Base-by-base conservation (phyloP, 1,140 invertebrate species). In the Macrotrachela quadricornifera region DNA sequence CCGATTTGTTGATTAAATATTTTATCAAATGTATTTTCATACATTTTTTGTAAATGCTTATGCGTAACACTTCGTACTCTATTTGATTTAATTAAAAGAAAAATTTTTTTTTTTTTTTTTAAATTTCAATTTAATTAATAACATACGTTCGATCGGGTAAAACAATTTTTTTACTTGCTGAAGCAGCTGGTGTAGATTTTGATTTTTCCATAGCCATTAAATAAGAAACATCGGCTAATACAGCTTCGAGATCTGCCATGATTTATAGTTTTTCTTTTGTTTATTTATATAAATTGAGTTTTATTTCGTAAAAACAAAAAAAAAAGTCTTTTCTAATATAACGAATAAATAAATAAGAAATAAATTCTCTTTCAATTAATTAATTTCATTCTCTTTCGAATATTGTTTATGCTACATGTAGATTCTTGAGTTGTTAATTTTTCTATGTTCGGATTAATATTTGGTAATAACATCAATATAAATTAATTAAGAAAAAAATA, bases 181-280 rank as follows among this genome's bases (percentile, higher is more conserved):
- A 77, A 57, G 92, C 91, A 53, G 92, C 92, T 72, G 92, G 92
- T 73, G 91, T 96, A 65, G 86, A 90, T 75, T 97, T 96, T 67
- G 85, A 91, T 76, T 97, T 99, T 75, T 99, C 94, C 92, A 99
- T 97, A 63, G 94, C 94, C 92, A 99, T 99, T 64, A 99, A 78
- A 76, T 99, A 99, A 80, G 88, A 95, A 72, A 99, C 94, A 78
- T 99, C 94, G 67, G 92, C 94, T 73, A 97, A 78, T 62, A 96
- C 92, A 67, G 92, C 91, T 77, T 97, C 92, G 70, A 97, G 79
- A 76, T 97, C 91, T 75, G 92, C 91, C 92, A 96, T 96, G 21
- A 30, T 30, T n/a, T n/a, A 30, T 4, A 30, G 8, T 8, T 30
- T 30, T 30, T 30, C 2, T 8, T 30, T 30, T 30, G 2, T 8